phyloP scores from a whole-genome alignment of 2,113 vertebrate genomes.

The Todiramphus saurophagus region DNA sequence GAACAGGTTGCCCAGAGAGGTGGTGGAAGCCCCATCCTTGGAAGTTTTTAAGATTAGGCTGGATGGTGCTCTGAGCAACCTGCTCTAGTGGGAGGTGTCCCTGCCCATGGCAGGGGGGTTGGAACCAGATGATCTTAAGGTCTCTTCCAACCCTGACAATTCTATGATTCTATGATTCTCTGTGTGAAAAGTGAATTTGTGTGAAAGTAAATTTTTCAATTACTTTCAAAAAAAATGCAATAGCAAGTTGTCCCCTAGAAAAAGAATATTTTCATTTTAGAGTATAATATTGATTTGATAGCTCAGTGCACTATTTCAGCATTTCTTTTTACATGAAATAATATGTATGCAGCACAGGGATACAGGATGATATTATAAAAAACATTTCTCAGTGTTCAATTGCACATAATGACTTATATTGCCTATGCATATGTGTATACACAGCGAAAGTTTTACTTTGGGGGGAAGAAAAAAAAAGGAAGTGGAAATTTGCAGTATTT shows the following conservation, averaged over 20 bases:
- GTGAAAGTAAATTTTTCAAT: too few species aligned
- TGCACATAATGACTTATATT: slow-evolving; percentile 11
- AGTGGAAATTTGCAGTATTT: background rate
- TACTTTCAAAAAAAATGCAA: background rate
- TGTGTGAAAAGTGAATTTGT: background rate
- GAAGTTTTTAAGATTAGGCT: too few species aligned
- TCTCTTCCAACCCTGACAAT: too few species aligned
- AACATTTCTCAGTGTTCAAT: slow-evolving; percentile 1
- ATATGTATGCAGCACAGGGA: background rate
- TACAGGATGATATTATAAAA: background rate
- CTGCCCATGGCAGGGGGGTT: too few species aligned
- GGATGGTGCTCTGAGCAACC: too few species aligned
- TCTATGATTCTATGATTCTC: background rate
- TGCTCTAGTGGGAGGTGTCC: too few species aligned
- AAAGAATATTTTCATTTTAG: background rate
- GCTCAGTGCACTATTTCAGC: background rate
- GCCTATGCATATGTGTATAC: background rate
- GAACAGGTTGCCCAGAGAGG: too few species aligned
- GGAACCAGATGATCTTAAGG: too few species aligned
- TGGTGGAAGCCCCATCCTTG: too few species aligned
- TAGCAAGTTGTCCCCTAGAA: background rate
- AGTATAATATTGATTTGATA: background rate
- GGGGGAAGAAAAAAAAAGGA: background rate
- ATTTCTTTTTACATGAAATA: background rate
- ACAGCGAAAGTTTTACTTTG: background rate